A percentile compares a stretch with the other conserved stretches of the same genome.
Evolutionary conservation across 2,113 vertebrate species (phyloP).

Genomic region (Ctenomys sociabilis): DNA sequence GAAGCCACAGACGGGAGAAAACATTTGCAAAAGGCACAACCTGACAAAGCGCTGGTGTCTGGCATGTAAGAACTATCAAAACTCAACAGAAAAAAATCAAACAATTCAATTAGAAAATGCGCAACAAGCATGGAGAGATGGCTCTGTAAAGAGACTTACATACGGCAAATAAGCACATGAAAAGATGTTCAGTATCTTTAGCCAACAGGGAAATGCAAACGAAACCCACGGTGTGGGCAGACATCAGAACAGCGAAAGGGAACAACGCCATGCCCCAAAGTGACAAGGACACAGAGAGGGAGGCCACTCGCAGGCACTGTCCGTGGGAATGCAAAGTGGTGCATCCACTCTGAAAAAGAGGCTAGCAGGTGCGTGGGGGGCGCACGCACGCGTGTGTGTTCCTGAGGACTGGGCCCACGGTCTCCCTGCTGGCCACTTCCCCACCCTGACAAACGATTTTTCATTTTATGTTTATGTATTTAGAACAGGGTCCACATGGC

Average conservation of each 20-base stretch:
- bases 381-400: no score
- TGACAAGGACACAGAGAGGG: background rate
- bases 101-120: constrained; percentile 30
- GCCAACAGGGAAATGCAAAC: background rate
- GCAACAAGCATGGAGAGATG: background rate
- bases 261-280: background rate
- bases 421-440: background rate
- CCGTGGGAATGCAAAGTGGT: background rate
- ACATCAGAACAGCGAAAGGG: background rate
- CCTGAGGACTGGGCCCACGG: background rate
- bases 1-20: background rate
- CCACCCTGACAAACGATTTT: background rate
- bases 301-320: background rate
- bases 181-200: background rate
- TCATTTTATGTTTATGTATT: background rate
- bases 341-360: background rate
- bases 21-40: constrained; percentile 27
- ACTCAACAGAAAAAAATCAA: background rate
- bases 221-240: background rate
- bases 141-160: background rate
- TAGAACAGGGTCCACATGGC: no score
- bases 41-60: background rate
- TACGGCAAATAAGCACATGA: background rate
- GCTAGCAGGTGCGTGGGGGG: background rate
- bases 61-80: background rate